phyloP scores from a whole-genome alignment of 2,113 vertebrate species.

The Stegastes partitus region DNA sequence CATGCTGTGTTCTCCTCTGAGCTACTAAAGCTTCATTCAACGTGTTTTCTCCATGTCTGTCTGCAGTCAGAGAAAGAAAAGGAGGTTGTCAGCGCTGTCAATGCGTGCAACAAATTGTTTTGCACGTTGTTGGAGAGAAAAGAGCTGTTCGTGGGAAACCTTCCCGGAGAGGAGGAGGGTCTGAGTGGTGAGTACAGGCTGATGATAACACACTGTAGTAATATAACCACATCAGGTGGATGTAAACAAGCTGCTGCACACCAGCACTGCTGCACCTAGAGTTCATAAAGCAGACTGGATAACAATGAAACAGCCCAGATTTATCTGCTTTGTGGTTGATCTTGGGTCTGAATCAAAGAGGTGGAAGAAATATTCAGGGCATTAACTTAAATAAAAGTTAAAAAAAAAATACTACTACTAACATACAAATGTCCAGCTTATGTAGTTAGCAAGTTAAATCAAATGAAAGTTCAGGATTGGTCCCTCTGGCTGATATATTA shows the following conservation, averaged over 20 bases:
- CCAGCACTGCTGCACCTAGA: background rate
- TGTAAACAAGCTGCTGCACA: background rate
- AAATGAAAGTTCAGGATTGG: too few species aligned
- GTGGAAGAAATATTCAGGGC: too few species aligned
- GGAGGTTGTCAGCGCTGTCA: conserved; percentile 76
- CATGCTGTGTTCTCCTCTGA: too few species aligned
- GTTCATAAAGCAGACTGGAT: too few species aligned
- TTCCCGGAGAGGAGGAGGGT: conserved; percentile 85
- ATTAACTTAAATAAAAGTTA: too few species aligned
- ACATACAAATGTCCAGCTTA: too few species aligned
- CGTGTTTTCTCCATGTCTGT: background rate
- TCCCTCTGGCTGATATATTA: too few species aligned
- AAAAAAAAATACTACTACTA: too few species aligned
- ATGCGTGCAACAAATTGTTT: conserved; percentile 87
- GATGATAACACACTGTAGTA: background rate
- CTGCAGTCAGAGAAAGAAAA: conserved; percentile 86
- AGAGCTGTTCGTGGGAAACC: conserved; percentile 87
- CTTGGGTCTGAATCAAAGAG: background rate
- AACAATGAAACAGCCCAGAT: background rate
- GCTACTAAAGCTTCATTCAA: background rate
- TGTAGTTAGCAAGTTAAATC: too few species aligned
- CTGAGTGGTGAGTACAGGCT: conserved; percentile 67
- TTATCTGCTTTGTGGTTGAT: background rate
- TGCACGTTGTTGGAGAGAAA: conserved; percentile 86
- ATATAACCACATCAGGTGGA: too few species aligned